phyloP scores from a whole-genome alignment of 2,888 invertebrate species.

The Cephus rjabovi region DNA sequence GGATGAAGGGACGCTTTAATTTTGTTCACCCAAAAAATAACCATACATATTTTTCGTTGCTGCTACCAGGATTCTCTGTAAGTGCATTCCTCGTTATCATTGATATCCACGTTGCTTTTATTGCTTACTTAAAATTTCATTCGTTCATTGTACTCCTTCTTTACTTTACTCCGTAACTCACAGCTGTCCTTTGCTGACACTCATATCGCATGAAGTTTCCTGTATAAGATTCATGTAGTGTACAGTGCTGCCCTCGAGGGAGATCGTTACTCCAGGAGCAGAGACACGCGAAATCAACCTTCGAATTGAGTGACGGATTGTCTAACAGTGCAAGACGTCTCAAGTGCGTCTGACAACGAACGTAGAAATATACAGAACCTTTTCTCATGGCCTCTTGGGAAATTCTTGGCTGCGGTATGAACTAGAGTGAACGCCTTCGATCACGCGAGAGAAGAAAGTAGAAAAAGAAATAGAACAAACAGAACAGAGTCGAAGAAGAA shows the following conservation, averaged over 20 bases:
- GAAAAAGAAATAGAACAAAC: not conserved
- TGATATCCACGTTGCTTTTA: not conserved
- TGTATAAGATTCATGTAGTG: not conserved
- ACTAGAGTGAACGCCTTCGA: not conserved
- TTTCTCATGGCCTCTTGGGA: not conserved
- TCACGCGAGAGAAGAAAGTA: constrained; percentile 3
- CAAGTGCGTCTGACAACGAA: not conserved
- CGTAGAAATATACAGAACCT: not conserved
- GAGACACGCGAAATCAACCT: not conserved
- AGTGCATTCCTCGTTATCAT: not conserved
- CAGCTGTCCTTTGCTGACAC: not conserved
- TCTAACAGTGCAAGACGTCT: not conserved
- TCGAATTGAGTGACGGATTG: not conserved
- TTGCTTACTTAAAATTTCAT: not conserved
- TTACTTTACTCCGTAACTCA: not conserved
- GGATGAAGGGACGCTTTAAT: not conserved
- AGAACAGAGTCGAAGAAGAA: not conserved
- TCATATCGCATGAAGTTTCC: not conserved
- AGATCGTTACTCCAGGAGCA: not conserved
- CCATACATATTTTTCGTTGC: not conserved
- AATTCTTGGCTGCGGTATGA: not conserved
- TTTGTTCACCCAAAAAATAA: not conserved
- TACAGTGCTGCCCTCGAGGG: not conserved
- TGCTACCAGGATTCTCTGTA: not conserved
- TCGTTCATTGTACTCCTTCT: not conserved